A percentile compares a stretch with the other conserved stretches of the same genome.
Conservation (phyloP, 2,888 invertebrate species). For the Tortrix viridana region DNA sequence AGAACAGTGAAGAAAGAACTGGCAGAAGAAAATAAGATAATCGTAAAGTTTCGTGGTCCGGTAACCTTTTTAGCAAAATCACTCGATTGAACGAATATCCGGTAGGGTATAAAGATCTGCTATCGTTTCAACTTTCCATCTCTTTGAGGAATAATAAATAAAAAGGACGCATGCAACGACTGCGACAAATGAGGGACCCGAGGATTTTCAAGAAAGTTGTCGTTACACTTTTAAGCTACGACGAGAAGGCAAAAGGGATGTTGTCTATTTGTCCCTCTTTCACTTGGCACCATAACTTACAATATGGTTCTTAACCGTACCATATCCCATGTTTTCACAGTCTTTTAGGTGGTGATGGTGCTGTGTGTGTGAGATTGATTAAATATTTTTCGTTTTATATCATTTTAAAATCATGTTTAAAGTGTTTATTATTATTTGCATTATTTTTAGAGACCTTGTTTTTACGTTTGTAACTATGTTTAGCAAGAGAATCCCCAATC, state of each 20-base stretch:
- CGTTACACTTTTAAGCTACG: not conserved
- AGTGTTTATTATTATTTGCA: not conserved
- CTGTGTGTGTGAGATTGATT: too few relatives aligned
- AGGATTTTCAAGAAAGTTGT: slow-evolving; percentile 22
- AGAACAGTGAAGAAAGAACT: not conserved
- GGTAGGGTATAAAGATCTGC: slow-evolving; percentile 41
- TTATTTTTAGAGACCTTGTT: too few relatives aligned
- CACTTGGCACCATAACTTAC: too few relatives aligned
- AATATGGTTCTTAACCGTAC: too few relatives aligned
- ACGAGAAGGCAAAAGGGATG: too few relatives aligned
- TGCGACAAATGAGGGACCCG: slow-evolving; percentile 38
- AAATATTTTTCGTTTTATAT: too few relatives aligned
- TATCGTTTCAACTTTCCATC: slow-evolving; percentile 41
- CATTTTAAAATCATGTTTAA: not conserved
- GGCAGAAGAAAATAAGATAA: slow-evolving; percentile 29
- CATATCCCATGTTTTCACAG: too few relatives aligned
- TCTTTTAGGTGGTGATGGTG: too few relatives aligned
- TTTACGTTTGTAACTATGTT: too few relatives aligned
- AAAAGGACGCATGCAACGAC: slow-evolving; percentile 39
- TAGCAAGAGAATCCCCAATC: too few relatives aligned
- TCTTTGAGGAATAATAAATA: slow-evolving; percentile 42
- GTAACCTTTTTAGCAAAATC: slow-evolving; percentile 36
- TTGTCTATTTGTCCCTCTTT: too few relatives aligned
- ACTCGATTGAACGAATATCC: slow-evolving; percentile 41
- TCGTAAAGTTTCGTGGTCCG: slow-evolving; percentile 35